These are phyloP conservation scores for Equus quagga DNA, from an alignment of 2,113 vertebrate species.

Conservation along the genomic window DNA sequence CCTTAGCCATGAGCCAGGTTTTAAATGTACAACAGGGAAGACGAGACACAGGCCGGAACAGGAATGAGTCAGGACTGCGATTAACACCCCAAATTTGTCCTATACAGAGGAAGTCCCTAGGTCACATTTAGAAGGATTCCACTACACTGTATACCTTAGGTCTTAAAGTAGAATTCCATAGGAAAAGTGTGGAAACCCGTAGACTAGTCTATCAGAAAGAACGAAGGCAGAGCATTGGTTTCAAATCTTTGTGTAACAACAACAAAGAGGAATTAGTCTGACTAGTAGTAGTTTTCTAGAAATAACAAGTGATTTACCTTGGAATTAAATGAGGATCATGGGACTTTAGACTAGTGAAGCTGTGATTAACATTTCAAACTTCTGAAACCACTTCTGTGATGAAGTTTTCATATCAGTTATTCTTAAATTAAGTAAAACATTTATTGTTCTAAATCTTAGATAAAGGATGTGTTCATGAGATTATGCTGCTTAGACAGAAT, in stretches of 20 bases:
- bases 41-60: not conserved
- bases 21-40: conserved; percentile 26
- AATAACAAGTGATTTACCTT: conserved; percentile 34
- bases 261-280: conserved; percentile 51
- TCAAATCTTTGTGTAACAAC: conserved; percentile 35
- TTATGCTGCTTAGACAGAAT: not conserved
- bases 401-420: conserved; percentile 33
- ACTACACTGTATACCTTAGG: not conserved
- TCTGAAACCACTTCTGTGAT: conserved; percentile 49
- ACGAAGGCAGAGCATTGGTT: not conserved
- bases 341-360: not conserved
- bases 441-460: conserved; percentile 46
- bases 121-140: conserved; percentile 5
- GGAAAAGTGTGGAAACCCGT: not conserved
- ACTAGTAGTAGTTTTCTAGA: conserved; percentile 21
- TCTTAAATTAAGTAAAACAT: conserved; percentile 55
- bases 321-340: conserved; percentile 29
- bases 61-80: conserved; percentile 14
- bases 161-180: not conserved
- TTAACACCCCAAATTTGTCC: not conserved
- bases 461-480: conserved; percentile 33
- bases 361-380: conserved; percentile 23
- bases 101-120: not conserved
- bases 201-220: conserved; percentile 14
- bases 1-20: not conserved